A percentile compares a stretch with the other conserved stretches of the same genome.
These are phyloP conservation scores for Ypsolopha scabrella DNA, from an alignment of 2,888 invertebrate species.

Conservation along the genomic window DNA sequence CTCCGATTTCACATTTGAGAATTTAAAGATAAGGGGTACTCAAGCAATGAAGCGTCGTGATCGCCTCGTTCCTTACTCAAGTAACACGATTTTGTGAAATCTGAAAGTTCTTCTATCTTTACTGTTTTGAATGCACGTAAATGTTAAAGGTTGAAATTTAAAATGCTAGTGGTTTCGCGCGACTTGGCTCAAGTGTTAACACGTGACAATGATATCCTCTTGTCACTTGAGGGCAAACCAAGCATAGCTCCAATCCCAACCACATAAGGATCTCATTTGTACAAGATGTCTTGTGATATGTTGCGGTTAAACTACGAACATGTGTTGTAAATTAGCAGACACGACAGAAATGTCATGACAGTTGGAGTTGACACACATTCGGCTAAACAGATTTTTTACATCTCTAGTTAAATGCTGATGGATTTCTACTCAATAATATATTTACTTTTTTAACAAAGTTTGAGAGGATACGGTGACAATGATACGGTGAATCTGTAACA, in stretches of 20 bases:
- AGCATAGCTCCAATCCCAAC: no score
- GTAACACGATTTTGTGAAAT: not conserved
- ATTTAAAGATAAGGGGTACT: no score
- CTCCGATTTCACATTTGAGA: no score
- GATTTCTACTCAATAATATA: not conserved
- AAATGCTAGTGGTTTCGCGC: slow-evolving; percentile 19
- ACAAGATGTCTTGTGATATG: not conserved
- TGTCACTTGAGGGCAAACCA: no score
- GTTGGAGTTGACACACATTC: slow-evolving; percentile 2
- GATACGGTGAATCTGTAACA: no score
- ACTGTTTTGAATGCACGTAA: no score
- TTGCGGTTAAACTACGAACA: slow-evolving; percentile 8
- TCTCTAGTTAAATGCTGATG: not conserved
- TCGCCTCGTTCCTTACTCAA: not conserved
- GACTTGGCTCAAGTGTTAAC: slow-evolving; percentile 15
- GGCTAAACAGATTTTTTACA: slow-evolving; percentile 1
- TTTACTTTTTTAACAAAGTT: no score
- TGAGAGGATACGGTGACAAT: no score
- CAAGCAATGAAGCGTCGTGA: no score
- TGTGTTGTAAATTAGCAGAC: slow-evolving; percentile 15
- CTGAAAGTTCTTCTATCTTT: not conserved
- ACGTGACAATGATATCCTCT: slow-evolving; percentile 12
- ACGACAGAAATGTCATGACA: slow-evolving; percentile 2
- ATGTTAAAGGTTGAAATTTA: not conserved
- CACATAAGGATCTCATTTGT: no score